Evolutionary conservation across 1,140 invertebrate genomes (phyloP), one percentile per base, ranked within the genome.

Genomic region (Formica selysi): DNA sequence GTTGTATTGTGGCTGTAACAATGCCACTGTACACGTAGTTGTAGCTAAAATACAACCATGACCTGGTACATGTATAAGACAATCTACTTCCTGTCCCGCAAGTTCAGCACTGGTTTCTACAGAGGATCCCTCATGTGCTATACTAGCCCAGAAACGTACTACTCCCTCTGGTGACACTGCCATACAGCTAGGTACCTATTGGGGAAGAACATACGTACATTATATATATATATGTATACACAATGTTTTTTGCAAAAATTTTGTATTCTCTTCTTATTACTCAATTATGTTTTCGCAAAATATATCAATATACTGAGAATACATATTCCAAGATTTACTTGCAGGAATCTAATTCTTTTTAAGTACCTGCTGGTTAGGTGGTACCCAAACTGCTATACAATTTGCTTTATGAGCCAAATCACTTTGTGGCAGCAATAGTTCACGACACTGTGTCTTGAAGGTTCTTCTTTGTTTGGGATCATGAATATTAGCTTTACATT

Each of bases 121-220:
- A n/a, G 97, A 98, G 10, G 97, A 97, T 4, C 97, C 97, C 92
- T 99, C 98, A 91, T 99, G 98, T 0, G 98, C 97, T 59, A 99
- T 97, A 41, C 97, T 98, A 0, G 98, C 96, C 99, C 99, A 99
- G 93, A 98, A 99, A 19, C 98, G 96, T 3, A 98, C 97, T 51
- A 97, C 96, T n/a, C 98, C 99, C 93, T 99, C 98, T 36, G 98
- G 98, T 13, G 98, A 99, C 0, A 99, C 98, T 57, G 98, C 98
- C 89, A 99, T 97, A 92, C 98, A 99, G 11, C 98, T 97, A 38
- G 98, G 97, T 87, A 97, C 96, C 96, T 96, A 10, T 67, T 44
- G 0, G 79, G n/a, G 16, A 59, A 61, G 80, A 51, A 51, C 59
- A 19, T 36, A 71, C 5, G 38, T 2, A 41, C n/a, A 19, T 48